Evolutionary conservation across 2,797 vertebrate species (phyloP).

Genomic region (Peromyscus nudipes): DNA sequence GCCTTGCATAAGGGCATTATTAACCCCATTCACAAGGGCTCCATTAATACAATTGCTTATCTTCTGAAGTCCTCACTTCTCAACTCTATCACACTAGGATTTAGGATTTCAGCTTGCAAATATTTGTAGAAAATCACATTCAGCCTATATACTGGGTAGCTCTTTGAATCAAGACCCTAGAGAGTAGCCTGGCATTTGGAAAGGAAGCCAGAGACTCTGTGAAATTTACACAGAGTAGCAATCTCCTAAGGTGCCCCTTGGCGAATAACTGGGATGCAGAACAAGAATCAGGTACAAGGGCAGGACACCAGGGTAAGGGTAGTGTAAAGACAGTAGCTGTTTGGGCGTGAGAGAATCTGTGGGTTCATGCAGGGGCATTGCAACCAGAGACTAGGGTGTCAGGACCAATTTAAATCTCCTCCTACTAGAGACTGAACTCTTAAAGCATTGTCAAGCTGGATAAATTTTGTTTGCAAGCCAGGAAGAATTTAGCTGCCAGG

Average conservation of each 20-base stretch:
- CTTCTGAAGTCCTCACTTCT: neutral
- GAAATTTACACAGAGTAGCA: neutral
- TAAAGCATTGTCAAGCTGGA: neutral
- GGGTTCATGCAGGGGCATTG: neutral
- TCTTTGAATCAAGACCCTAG: slow-evolving; percentile 9
- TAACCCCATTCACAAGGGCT: neutral
- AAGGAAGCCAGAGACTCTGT: neutral
- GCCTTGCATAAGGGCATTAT: neutral
- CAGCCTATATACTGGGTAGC: neutral
- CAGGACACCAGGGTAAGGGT: neutral
- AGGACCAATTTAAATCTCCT: neutral
- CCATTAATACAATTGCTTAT: neutral
- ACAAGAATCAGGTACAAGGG: neutral
- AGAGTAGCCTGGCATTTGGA: slow-evolving; percentile 14
- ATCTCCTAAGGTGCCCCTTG: neutral
- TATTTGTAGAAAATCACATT: neutral
- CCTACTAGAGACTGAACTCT: neutral
- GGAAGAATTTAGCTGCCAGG: slow-evolving; percentile 3
- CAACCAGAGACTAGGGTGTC: neutral
- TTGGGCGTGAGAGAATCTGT: neutral
- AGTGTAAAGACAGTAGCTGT: neutral
- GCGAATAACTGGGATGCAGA: neutral
- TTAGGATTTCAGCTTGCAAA: neutral
- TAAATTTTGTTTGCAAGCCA: slow-evolving; percentile 37
- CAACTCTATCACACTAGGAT: neutral